phyloP scores from a whole-genome alignment of 1,140 invertebrate species.

The Helicoverpa zea region DNA sequence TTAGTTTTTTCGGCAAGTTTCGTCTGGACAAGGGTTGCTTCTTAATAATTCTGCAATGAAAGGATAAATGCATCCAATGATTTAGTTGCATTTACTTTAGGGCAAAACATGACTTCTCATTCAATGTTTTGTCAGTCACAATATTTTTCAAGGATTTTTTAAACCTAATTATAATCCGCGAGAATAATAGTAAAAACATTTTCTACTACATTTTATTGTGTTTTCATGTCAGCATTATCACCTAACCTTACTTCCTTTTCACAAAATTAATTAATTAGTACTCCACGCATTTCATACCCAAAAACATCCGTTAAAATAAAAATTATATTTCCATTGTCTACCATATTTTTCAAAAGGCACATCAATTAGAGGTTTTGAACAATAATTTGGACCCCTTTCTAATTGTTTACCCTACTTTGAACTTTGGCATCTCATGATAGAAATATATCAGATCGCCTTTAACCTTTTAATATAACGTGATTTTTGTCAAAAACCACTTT shows the following conservation, averaged over 20 bases:
- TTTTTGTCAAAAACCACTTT: conserved; percentile 59
- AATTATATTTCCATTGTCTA: conserved; percentile 7
- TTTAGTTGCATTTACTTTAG: too few relatives aligned
- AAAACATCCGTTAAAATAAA: conserved; percentile 3
- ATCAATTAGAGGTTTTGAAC: conserved; percentile 28
- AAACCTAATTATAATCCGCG: too few relatives aligned
- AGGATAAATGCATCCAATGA: too few relatives aligned
- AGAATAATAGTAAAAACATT: too few relatives aligned
- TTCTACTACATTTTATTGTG: too few relatives aligned
- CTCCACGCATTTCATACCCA: too few relatives aligned
- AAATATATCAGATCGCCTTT: conserved; percentile 61
- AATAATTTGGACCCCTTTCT: conserved; percentile 29
- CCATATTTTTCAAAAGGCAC: not conserved
- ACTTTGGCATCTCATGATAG: conserved; percentile 68
- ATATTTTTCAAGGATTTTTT: too few relatives aligned
- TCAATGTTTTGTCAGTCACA: too few relatives aligned
- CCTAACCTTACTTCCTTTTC: not conserved
- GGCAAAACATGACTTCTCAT: too few relatives aligned
- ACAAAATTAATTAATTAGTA: not conserved
- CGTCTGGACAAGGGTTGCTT: too few relatives aligned
- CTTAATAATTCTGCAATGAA: too few relatives aligned
- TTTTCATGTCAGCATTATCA: too few relatives aligned
- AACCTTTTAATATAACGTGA: conserved; percentile 48
- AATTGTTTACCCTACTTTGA: conserved; percentile 62
- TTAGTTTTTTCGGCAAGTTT: not conserved